Conservation (phyloP, 2,797 vertebrate species). For the Pelochelys cantorii region DNA sequence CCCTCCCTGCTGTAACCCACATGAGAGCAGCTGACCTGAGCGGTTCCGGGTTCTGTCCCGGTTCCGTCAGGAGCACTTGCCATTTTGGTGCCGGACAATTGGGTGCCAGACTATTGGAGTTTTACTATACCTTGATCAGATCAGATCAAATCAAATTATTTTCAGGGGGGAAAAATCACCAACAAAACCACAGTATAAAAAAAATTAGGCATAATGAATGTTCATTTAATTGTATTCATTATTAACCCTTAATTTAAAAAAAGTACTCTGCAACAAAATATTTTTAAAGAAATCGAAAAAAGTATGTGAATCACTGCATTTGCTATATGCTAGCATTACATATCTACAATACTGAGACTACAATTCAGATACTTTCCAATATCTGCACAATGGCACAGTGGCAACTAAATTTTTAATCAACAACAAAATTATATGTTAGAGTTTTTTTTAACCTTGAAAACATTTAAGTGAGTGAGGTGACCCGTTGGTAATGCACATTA, state of each 20-base stretch:
- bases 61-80: too few species aligned
- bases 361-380: not conserved
- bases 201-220: not conserved
- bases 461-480: not conserved
- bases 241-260: not conserved
- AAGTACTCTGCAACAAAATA: not conserved
- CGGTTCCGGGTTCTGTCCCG: too few species aligned
- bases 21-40: too few species aligned
- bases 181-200: not conserved
- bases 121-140: not conserved
- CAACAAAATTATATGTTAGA: not conserved
- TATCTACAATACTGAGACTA: not conserved
- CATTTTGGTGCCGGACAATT: too few species aligned
- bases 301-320: not conserved
- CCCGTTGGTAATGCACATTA: not conserved
- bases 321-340: not conserved
- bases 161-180: not conserved
- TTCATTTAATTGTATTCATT: not conserved
- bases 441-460: not conserved
- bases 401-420: not conserved
- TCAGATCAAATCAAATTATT: not conserved
- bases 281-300: not conserved
- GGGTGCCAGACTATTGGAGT: too few species aligned
- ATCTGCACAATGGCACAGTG: not conserved
- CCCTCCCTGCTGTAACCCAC: too few species aligned